Base-by-base conservation (phyloP, 2,113 vertebrate species). In the Xiphias gladius region DNA sequence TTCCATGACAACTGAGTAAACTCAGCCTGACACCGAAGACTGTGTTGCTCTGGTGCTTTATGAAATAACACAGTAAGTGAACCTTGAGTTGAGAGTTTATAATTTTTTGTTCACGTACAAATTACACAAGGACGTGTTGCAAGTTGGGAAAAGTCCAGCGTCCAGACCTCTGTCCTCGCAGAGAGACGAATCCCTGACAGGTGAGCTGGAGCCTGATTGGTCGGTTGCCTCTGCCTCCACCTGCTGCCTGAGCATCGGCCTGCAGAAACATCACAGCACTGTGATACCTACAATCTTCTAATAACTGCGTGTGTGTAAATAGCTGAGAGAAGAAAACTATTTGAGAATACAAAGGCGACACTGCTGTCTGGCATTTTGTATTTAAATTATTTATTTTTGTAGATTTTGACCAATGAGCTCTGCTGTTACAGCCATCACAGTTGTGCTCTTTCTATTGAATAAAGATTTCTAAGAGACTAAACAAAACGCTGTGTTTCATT, bases 311-410 rank as follows among this genome's bases (percentile, higher is more conserved):
- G 78, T 84, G 80, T 90, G 86, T 86, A 84, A 76, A 89, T 79
- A 89, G 81, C 43, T 46, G 82, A 70, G 24, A 82, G 72, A 78
- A 85, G 65, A 89, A 71, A 86, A 84, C 73, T 88, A 87, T 88
- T 85, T 85, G 83, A 75, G 26, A 93, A 91, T 86, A 92, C 88
- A 94, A 88, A 92, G 81, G 84, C 82, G 74, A 92, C 88, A 76
- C 91, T 88, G 86, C 91, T 95, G 95, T 96, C 72, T 90, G 84
- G 90, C 92, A 88, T 96, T 97, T 98, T 97, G 93, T 97, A 97
- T 96, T 96, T 96, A 96, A 97, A 97, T 93, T 96, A 96, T 98
- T 98, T 98, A 97, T 97, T 97, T 96, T 96, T 96, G 91, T 95
- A 95, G 93, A 88, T 93, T 90, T 93, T 92, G 92, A 94, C 85